phyloP scores from a whole-genome alignment of 1,140 invertebrate species.

The Ptiloglossa arizonensis region DNA sequence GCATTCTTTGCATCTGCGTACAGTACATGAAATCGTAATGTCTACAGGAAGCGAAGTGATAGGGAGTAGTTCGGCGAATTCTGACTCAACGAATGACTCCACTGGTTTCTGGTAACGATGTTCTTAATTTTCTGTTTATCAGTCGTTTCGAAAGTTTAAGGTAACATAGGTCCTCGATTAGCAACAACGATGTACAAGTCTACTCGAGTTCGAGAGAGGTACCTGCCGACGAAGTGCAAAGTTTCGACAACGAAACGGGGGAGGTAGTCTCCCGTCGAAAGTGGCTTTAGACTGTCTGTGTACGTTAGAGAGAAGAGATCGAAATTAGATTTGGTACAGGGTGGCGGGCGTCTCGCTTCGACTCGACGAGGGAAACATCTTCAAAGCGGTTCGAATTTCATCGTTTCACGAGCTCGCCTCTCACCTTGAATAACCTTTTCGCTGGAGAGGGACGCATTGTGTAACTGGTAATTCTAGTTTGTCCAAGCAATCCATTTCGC shows the following conservation, averaged over 20 bases:
- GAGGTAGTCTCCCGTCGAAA: slow-evolving; percentile 34
- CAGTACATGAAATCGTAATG: too few relatives aligned
- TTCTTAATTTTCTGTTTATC: too few relatives aligned
- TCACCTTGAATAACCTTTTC: slow-evolving; percentile 50
- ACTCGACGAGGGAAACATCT: slow-evolving; percentile 24
- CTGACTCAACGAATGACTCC: too few relatives aligned
- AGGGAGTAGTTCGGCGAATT: too few relatives aligned
- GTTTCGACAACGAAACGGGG: slow-evolving; percentile 42
- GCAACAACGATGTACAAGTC: too few relatives aligned
- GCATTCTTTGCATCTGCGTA: too few relatives aligned
- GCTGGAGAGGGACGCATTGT: background rate
- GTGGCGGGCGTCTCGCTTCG: background rate
- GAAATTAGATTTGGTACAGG: slow-evolving; percentile 55
- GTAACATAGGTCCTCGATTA: too few relatives aligned
- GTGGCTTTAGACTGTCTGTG: slow-evolving; percentile 26
- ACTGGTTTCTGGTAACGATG: too few relatives aligned
- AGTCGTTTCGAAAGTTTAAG: too few relatives aligned
- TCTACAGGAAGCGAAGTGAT: too few relatives aligned
- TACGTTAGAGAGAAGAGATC: slow-evolving; percentile 34
- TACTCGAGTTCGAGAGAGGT: slow-evolving; percentile 8
- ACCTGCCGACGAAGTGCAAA: slow-evolving; percentile 31
- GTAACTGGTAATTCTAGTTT: slow-evolving; percentile 41
- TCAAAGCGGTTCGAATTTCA: slow-evolving; percentile 55
- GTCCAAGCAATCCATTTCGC: slow-evolving; percentile 36
- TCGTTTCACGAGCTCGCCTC: slow-evolving; percentile 18